These are phyloP conservation scores for Hyphantria cunea DNA, from an alignment of 1,140 invertebrate species.

Conservation along the genomic window DNA sequence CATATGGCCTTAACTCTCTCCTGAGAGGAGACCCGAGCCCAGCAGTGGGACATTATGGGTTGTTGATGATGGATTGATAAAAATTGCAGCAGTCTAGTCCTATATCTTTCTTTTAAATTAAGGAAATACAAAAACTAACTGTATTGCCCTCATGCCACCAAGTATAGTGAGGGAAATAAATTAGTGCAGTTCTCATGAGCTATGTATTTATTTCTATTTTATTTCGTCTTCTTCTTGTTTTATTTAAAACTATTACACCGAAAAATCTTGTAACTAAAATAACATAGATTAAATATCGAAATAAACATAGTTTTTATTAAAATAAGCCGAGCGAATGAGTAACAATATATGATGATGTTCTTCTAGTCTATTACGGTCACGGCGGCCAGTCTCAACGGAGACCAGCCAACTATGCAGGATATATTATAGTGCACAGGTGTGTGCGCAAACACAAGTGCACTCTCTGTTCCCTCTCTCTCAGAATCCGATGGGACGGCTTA, in stretches of 20 bases:
- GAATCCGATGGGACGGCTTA: too few relatives aligned
- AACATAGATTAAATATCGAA: not conserved
- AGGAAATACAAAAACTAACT: not conserved
- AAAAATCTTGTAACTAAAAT: too few relatives aligned
- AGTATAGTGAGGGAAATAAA: not conserved
- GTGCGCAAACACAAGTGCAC: too few relatives aligned
- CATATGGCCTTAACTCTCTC: too few relatives aligned
- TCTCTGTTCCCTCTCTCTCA: too few relatives aligned
- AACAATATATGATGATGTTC: slow-evolving; percentile 2
- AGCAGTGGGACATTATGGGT: too few relatives aligned
- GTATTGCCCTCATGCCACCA: not conserved
- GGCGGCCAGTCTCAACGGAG: too few relatives aligned
- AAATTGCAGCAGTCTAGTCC: not conserved
- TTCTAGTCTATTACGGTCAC: too few relatives aligned
- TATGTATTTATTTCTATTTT: not conserved
- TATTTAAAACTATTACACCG: not conserved
- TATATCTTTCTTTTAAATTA: not conserved
- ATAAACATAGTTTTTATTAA: not conserved
- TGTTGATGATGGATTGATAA: too few relatives aligned
- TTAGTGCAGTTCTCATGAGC: not conserved
- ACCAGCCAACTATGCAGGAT: too few relatives aligned
- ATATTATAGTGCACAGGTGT: too few relatives aligned
- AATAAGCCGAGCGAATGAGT: not conserved
- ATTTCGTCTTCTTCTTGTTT: not conserved
- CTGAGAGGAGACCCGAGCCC: too few relatives aligned